These are phyloP conservation scores for Smittia sp. DNA, from an alignment of 2,888 invertebrate genomes.

Conservation along the genomic window DNA sequence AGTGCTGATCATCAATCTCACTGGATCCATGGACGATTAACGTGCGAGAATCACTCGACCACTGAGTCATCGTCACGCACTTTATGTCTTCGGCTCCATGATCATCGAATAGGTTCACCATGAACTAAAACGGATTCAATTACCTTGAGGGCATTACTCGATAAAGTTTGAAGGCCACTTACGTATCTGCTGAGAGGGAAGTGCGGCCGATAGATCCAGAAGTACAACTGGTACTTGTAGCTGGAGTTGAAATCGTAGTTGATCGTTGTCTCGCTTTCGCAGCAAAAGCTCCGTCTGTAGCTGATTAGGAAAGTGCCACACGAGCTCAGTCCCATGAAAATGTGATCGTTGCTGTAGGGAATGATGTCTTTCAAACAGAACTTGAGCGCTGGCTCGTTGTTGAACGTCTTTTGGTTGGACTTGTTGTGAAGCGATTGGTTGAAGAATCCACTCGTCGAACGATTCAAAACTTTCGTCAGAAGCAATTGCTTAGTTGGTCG, in stretches of 20 bases:
- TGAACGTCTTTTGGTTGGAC: background rate
- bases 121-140: constrained; percentile 53
- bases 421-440: constrained; percentile 4
- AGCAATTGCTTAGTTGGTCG: background rate
- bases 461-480: constrained; percentile 26
- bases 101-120: constrained; percentile 61
- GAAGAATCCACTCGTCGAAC: background rate
- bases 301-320: constrained; percentile 73
- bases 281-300: constrained; percentile 58
- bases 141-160: too few species aligned
- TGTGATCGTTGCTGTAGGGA: constrained; percentile 62
- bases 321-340: constrained; percentile 92
- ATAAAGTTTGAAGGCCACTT: constrained; percentile 17
- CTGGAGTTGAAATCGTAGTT: constrained; percentile 59
- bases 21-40: constrained; percentile 60
- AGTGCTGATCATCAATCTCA: constrained; percentile 53
- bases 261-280: constrained; percentile 59
- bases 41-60: constrained; percentile 61
- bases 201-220: constrained; percentile 54
- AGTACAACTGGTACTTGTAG: constrained; percentile 59
- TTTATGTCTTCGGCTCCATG: constrained; percentile 62
- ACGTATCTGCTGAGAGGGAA: constrained; percentile 49
- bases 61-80: constrained; percentile 62
- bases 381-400: constrained; percentile 53
- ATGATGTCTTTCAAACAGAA: constrained; percentile 64